These are phyloP conservation scores for Parochlus steinenii DNA, from an alignment of 2,888 invertebrate genomes.

Conservation along the genomic window DNA sequence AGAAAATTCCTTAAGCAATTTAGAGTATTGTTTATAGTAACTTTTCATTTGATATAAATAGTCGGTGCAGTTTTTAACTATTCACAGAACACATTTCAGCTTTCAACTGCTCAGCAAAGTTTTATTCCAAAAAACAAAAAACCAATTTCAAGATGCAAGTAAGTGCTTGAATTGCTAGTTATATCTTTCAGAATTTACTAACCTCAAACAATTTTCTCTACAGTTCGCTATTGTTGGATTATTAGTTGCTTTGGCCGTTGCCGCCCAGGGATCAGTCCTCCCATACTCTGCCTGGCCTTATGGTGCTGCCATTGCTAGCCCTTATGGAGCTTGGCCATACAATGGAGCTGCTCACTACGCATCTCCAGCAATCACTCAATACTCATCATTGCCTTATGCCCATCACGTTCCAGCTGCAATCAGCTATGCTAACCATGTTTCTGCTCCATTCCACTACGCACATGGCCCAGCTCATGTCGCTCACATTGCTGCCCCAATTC, in stretches of 20 bases:
- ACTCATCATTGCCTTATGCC: constrained; percentile 4
- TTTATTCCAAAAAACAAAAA: no score
- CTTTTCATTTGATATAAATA: no score
- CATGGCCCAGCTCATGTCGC: constrained; percentile 15
- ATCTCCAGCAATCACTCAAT: constrained; percentile 6
- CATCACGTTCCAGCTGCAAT: neutral
- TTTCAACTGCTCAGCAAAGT: no score
- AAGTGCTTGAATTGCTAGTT: no score
- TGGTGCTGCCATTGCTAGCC: no score
- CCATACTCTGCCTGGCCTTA: constrained; percentile 19
- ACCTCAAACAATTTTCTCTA: no score
- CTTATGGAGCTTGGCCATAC: neutral
- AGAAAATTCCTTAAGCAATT: no score
- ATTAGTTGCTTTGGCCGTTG: constrained; percentile 19
- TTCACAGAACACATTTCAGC: no score
- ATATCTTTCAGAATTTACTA: no score
- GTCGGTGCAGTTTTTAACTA: no score
- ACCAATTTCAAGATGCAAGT: no score
- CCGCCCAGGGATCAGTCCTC: constrained; percentile 17
- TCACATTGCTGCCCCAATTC: constrained; percentile 19
- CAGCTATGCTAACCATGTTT: neutral
- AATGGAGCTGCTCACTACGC: neutral
- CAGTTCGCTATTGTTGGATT: constrained; percentile 23
- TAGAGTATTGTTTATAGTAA: no score
- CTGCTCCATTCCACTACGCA: constrained; percentile 21